A percentile compares a stretch with the other conserved stretches of the same genome.
Conservation (phyloP, 2,888 invertebrate species). For the Troides aeacus region DNA sequence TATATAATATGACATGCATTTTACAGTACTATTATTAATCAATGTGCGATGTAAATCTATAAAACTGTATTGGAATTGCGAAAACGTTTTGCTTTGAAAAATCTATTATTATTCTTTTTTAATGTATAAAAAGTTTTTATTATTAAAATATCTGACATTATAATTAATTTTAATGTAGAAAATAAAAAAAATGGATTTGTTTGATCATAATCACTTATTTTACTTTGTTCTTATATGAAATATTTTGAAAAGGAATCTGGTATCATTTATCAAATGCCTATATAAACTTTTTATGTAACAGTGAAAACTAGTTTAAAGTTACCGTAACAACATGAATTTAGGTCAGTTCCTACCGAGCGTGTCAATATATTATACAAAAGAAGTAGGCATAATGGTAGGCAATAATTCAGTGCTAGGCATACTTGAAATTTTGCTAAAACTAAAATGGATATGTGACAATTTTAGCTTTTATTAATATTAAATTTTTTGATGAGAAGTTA, state of each 20-base stretch:
- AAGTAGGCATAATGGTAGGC: not conserved
- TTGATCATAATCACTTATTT: not conserved
- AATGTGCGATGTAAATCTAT: not conserved
- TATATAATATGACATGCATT: not conserved
- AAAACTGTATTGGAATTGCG: not conserved
- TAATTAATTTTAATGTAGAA: no score
- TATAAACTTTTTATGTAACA: not conserved
- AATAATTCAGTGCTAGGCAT: not conserved
- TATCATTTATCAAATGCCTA: not conserved
- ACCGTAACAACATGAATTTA: conserved; percentile 6
- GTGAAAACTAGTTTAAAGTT: conserved; percentile 8
- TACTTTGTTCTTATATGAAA: not conserved
- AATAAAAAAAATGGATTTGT: not conserved
- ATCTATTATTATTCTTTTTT: not conserved
- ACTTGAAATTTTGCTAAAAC: not conserved
- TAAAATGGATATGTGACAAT: not conserved
- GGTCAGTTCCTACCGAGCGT: not conserved
- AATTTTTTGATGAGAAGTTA: not conserved
- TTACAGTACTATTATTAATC: not conserved
- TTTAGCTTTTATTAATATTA: no score
- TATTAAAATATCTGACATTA: no score
- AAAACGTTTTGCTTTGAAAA: not conserved
- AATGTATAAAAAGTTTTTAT: not conserved
- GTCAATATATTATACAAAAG: not conserved
- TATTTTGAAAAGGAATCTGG: not conserved